These are phyloP conservation scores for Deroplatys truncata DNA, from an alignment of 2,888 invertebrate genomes.

Conservation along the genomic window DNA sequence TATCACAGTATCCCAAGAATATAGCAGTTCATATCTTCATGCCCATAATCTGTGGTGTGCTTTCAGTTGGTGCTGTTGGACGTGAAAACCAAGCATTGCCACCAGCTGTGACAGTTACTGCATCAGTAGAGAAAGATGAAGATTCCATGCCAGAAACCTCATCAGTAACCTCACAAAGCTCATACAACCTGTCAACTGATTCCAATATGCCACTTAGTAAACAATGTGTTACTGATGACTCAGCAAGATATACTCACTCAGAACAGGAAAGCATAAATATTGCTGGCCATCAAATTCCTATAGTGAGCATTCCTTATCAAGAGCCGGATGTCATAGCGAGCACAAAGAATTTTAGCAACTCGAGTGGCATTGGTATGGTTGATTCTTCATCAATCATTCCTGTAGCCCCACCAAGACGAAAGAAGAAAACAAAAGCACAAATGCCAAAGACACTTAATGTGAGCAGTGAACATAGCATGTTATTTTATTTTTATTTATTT, in stretches of 20 bases:
- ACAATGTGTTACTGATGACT: background rate
- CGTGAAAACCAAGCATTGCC: background rate
- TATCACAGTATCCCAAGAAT: background rate
- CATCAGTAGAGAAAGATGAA: slow-evolving; percentile 24
- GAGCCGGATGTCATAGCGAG: slow-evolving; percentile 93
- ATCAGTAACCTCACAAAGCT: slow-evolving; percentile 29
- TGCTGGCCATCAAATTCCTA: background rate
- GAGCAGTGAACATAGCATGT: slow-evolving; percentile 34
- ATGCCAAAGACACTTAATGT: slow-evolving; percentile 41
- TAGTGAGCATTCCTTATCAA: slow-evolving; percentile 48
- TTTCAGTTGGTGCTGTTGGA: background rate
- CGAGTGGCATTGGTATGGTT: slow-evolving; percentile 38
- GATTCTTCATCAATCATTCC: slow-evolving; percentile 45
- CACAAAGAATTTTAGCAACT: slow-evolving; percentile 60
- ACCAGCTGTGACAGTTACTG: background rate
- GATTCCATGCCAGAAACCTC: slow-evolving; percentile 28
- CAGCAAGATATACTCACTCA: background rate
- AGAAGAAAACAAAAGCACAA: slow-evolving; percentile 59
- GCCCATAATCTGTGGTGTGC: background rate
- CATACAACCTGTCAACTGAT: slow-evolving; percentile 33
- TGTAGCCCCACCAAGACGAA: slow-evolving; percentile 75
- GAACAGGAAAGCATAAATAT: background rate
- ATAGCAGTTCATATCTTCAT: too few relatives aligned
- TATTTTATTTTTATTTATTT: background rate
- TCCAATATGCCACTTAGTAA: slow-evolving; percentile 44